These are phyloP conservation scores for Orthonyx spaldingii DNA, from an alignment of 2,113 vertebrate species.

Conservation along the genomic window DNA sequence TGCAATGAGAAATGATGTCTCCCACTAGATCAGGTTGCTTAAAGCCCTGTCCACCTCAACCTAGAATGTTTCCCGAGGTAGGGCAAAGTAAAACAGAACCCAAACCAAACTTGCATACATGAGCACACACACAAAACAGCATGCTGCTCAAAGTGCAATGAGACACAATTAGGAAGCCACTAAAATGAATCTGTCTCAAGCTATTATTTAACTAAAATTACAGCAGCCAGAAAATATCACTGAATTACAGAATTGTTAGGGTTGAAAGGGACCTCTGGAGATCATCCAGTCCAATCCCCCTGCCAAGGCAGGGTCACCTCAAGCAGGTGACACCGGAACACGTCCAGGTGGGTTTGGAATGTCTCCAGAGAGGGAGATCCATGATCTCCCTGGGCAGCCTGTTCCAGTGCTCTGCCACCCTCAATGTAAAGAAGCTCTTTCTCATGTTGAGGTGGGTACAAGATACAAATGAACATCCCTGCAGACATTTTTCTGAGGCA, in stretches of 20 bases:
- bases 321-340: neutral
- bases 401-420: neutral
- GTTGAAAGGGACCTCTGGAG: neutral
- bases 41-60: neutral
- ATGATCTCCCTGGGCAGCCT: neutral
- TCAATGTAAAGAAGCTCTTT: neutral
- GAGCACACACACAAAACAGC: neutral
- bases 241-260: neutral
- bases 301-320: neutral
- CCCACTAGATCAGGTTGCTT: neutral
- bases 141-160: neutral
- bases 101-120: neutral
- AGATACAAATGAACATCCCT: neutral
- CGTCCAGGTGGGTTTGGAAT: neutral
- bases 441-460: neutral
- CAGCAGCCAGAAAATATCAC: neutral
- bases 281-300: neutral
- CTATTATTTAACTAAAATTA: neutral
- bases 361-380: neutral
- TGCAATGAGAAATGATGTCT: neutral
- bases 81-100: neutral
- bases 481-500: neutral
- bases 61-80: neutral
- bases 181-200: neutral
- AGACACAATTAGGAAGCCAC: neutral